phyloP scores from a whole-genome alignment of 2,797 vertebrate species.

The Leptoclinus maculatus region DNA sequence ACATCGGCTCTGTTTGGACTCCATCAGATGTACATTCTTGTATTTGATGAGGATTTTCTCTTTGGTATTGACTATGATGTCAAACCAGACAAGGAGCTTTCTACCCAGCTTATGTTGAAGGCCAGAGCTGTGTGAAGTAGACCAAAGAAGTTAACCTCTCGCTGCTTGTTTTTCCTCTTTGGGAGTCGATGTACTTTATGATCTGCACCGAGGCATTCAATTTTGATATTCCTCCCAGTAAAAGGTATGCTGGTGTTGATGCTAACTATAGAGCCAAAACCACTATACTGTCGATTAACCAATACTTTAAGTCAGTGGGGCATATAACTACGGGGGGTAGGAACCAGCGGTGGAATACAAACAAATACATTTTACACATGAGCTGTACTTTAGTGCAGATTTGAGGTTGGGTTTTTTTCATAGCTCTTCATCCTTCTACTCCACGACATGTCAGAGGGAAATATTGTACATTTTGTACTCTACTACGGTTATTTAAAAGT shows the following conservation, averaged over 20 bases:
- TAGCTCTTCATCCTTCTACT: not conserved
- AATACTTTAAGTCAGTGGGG: conserved; percentile 23
- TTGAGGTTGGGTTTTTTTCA: not conserved
- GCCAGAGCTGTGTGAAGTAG: conserved; percentile 55
- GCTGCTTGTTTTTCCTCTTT: conserved; percentile 52
- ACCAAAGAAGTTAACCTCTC: conserved; percentile 56
- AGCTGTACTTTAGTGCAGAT: not conserved
- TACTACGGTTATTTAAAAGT: not conserved
- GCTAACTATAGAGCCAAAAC: conserved; percentile 23
- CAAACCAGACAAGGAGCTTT: conserved; percentile 48
- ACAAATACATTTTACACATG: not conserved
- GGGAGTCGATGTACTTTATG: conserved; percentile 48
- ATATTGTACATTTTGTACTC: not conserved
- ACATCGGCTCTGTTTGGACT: conserved; percentile 47
- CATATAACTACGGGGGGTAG: not conserved
- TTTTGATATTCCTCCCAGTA: conserved; percentile 57
- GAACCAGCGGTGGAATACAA: conserved; percentile 8
- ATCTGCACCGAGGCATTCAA: conserved; percentile 48
- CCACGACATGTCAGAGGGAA: not conserved
- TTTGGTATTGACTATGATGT: conserved; percentile 52
- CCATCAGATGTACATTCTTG: conserved; percentile 42
- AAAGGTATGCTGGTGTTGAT: conserved; percentile 41
- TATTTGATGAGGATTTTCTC: conserved; percentile 50
- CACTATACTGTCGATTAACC: conserved; percentile 17
- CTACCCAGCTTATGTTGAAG: conserved; percentile 40